phyloP scores from a whole-genome alignment of 1,140 invertebrate genomes.

The Dreissena polymorpha region DNA sequence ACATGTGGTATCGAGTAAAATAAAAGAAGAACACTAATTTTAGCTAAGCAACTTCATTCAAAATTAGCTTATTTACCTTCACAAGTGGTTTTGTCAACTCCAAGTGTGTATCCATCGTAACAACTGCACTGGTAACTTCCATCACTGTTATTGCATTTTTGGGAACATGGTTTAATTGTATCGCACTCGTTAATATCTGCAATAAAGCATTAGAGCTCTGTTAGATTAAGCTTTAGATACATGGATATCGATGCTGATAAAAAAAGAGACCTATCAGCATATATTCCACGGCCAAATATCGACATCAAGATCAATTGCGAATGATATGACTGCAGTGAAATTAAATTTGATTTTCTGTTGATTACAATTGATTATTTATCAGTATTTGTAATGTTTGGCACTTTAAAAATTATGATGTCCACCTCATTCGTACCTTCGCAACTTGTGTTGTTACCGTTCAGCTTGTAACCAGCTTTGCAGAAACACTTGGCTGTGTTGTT shows the following conservation, averaged over 20 bases:
- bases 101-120: constrained; percentile 31
- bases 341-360: background rate
- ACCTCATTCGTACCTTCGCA: constrained; percentile 21
- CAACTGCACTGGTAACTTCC: constrained; percentile 48
- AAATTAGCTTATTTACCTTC: constrained; percentile 17
- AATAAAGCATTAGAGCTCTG: background rate
- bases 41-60: background rate
- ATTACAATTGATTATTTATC: background rate
- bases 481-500: constrained; percentile 27
- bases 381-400: background rate
- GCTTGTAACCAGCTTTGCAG: constrained; percentile 35
- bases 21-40: no score
- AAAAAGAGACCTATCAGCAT: background rate
- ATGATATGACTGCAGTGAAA: background rate
- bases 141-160: constrained; percentile 18
- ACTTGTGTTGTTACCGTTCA: constrained; percentile 9
- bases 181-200: background rate
- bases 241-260: background rate
- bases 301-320: background rate
- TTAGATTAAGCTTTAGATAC: background rate
- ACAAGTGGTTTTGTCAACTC: constrained; percentile 28
- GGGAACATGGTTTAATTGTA: constrained; percentile 18
- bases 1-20: no score
- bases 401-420: background rate
- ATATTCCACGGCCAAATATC: background rate